Base-by-base conservation (phyloP, 2,888 invertebrate genomes). In the Drosophila putrida region DNA sequence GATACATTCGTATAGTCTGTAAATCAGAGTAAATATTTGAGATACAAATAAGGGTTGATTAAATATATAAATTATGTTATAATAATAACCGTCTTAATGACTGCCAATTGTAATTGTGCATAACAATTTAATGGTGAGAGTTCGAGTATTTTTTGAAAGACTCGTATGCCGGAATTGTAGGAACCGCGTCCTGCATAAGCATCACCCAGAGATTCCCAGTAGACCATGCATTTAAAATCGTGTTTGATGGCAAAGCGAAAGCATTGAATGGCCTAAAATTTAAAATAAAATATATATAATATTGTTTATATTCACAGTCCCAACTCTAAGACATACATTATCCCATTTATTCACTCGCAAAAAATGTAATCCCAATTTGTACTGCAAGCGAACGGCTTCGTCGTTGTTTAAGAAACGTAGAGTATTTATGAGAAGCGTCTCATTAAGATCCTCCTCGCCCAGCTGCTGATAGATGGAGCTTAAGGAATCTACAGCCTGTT, bases 141-240 rank as follows among this genome's bases (percentile, higher is more conserved):
- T 89, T 95, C 94, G 47, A 95, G 93, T 11, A 96, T 96, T 93
- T 95, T 95, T 76, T 96, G 95, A 91, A 97, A 98, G 36, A 97
- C 97, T 90, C 96, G 96, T 64, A 97, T 93, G n/a, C 98, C 97
- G 6, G 98, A 97, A 47, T 95, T 96, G 90, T 95, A 96, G n/a
- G 98, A 97, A 2, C 98, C 98, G 78, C 97, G 94, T n/a, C 95
- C 94, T 84, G 95, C 94, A 92, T 98, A 98, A 0, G 97, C 97
- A 93, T 98, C 98, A 39, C 96, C 98, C 78, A 98, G 93, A 75
- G 96, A 96, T 92, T 98, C 98, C 96, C 97, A 98, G 78, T 96
- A 94, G 78, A 93, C 95, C 93, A 95, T 94, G 92, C 97, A 95
- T 71, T 93, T 93, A 9, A 95, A 93, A 89, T 96, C 95, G 51